These are phyloP conservation scores for Progne subis DNA, from an alignment of 2,113 vertebrate species.

Conservation along the genomic window DNA sequence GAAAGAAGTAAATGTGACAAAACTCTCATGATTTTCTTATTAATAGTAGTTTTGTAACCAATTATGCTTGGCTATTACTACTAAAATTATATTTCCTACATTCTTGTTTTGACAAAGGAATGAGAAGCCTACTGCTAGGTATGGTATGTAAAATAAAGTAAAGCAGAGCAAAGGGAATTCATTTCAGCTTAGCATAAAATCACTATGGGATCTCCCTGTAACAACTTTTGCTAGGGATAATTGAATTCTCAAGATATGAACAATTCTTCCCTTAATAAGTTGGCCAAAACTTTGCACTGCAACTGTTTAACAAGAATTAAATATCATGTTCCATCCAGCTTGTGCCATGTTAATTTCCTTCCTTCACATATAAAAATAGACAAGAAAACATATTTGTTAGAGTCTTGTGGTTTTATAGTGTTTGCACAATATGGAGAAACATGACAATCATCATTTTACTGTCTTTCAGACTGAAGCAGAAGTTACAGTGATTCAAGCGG, in stretches of 20 bases:
- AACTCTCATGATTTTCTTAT: background rate
- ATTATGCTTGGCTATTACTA: background rate
- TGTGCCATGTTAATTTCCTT: background rate
- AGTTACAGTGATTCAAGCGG: slow-evolving; percentile 8
- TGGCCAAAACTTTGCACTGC: background rate
- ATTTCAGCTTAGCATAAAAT: background rate
- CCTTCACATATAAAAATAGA: background rate
- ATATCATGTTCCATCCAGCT: background rate
- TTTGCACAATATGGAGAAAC: slow-evolving; percentile 19
- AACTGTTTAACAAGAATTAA: slow-evolving; percentile 34
- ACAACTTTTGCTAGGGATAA: background rate
- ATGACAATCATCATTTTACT: background rate
- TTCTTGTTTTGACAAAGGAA: background rate
- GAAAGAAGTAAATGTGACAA: background rate
- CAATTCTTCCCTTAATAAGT: background rate
- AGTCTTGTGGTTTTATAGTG: background rate
- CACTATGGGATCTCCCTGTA: background rate
- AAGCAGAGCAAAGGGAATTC: background rate
- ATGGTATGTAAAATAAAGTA: background rate
- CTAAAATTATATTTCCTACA: background rate
- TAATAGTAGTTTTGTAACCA: slow-evolving; percentile 1
- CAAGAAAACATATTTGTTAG: background rate
- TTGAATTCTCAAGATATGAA: background rate
- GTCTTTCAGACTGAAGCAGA: background rate
- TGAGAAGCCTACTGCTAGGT: background rate